Conservation (phyloP, 1,140 invertebrate genomes). For the Oryctes rhinoceros region DNA sequence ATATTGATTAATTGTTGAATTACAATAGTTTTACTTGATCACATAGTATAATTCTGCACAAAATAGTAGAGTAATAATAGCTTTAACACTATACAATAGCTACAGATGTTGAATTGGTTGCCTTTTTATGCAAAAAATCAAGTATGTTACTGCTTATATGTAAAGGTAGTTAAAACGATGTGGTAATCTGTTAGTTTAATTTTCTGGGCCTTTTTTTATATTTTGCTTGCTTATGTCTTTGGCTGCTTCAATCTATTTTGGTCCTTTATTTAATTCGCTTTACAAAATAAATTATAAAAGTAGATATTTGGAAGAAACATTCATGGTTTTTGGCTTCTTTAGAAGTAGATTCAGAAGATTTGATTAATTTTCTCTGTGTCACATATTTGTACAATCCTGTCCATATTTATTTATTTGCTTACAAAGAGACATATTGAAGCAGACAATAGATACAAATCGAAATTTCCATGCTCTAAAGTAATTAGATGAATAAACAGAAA, state of each 20-base stretch:
- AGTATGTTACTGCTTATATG: slow-evolving; percentile 2
- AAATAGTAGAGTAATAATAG: too few relatives aligned
- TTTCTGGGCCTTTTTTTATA: slow-evolving; percentile 39
- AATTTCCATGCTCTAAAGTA: not conserved
- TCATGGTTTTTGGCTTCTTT: slow-evolving; percentile 42
- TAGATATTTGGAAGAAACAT: slow-evolving; percentile 28
- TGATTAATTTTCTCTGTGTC: slow-evolving; percentile 44
- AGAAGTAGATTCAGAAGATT: slow-evolving; percentile 17
- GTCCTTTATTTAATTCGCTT: slow-evolving; percentile 39
- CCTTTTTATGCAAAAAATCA: not conserved
- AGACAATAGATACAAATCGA: slow-evolving; percentile 28
- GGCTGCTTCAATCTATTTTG: slow-evolving; percentile 46
- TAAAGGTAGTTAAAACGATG: slow-evolving; percentile 35
- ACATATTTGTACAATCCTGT: slow-evolving; percentile 40
- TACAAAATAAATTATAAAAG: slow-evolving; percentile 23
- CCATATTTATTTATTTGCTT: not conserved
- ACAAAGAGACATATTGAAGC: not conserved
- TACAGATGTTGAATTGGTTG: not conserved
- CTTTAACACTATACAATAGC: not conserved
- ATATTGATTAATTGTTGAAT: not conserved
- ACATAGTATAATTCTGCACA: not conserved
- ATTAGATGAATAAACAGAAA: slow-evolving; percentile 25
- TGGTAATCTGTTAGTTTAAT: slow-evolving; percentile 41
- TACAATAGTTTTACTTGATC: not conserved
- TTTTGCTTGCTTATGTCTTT: slow-evolving; percentile 48